Percentiles rank a stretch among this genome's conserved stretches.
Evolutionary conservation across 2,888 invertebrate species (phyloP).

Genomic region (Xylota segnis): DNA sequence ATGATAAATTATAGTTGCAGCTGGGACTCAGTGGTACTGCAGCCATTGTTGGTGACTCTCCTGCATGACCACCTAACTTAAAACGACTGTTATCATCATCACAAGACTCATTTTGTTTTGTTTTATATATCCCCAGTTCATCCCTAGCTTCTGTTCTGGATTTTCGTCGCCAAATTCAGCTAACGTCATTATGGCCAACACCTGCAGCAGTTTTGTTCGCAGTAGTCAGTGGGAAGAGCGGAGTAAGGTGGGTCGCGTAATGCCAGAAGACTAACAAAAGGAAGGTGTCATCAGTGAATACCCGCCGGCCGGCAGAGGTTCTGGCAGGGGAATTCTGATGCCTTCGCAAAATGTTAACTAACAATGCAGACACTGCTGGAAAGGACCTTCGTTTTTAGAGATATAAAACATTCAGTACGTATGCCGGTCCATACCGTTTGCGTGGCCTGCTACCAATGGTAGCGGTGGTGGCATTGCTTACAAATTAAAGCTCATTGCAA

Average conservation of each 20-base stretch:
- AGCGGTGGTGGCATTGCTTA: conserved; percentile 44
- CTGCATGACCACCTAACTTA: conserved; percentile 63
- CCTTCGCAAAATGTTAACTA: conserved; percentile 42
- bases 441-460: conserved; percentile 13
- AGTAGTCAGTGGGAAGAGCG: conserved; percentile 9
- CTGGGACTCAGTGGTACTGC: conserved; percentile 56
- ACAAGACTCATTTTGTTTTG: conserved; percentile 55
- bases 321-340: conserved; percentile 23
- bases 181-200: conserved; percentile 73
- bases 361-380: conserved; percentile 38
- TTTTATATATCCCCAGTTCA: conserved; percentile 43
- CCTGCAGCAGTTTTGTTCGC: conserved; percentile 67
- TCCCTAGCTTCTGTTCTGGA: conserved; percentile 41
- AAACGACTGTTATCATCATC: conserved; percentile 64
- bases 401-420: conserved; percentile 33
- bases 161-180: conserved; percentile 64
- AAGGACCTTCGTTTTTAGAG: conserved; percentile 46
- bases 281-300: conserved; percentile 68
- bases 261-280: conserved; percentile 51
- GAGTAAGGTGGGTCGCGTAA: conserved; percentile 16
- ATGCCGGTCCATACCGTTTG: conserved; percentile 20
- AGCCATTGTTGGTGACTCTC: conserved; percentile 27
- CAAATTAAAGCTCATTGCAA: conserved; percentile 63
- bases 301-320: conserved; percentile 31
- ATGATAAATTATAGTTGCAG: conserved; percentile 71